Conservation (phyloP, 2,888 invertebrate species). For the Antheraea yamamai region DNA sequence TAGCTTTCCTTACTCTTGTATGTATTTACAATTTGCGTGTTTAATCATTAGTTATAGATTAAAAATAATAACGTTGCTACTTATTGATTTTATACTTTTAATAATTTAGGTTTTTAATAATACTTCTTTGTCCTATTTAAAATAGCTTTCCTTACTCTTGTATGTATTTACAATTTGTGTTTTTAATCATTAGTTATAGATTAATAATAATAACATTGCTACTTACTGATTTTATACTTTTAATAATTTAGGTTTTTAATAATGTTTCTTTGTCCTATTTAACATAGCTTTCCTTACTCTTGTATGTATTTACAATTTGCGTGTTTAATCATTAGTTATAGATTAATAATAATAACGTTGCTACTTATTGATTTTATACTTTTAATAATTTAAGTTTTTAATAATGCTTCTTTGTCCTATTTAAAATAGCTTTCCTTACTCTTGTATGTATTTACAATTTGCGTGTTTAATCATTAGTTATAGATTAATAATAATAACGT, state of each 20-base stretch:
- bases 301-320: neutral
- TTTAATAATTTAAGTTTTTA: neutral
- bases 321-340: no score
- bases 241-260: neutral
- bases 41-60: no score
- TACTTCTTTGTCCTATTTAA: neutral
- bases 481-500: neutral
- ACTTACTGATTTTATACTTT: no score
- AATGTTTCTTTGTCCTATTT: neutral
- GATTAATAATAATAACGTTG: neutral
- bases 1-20: neutral
- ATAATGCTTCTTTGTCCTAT: neutral
- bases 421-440: neutral
- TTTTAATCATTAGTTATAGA: no score
- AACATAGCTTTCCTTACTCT: neutral
- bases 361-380: neutral
- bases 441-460: neutral
- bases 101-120: neutral
- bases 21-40: neutral
- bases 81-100: no score
- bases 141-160: neutral
- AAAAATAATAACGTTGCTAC: no score
- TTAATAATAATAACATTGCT: no score
- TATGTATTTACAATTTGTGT: neutral
- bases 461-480: no score